Evolutionary conservation across 2,797 vertebrate genomes (phyloP).

Genomic region (Knipowitschia caucasica): DNA sequence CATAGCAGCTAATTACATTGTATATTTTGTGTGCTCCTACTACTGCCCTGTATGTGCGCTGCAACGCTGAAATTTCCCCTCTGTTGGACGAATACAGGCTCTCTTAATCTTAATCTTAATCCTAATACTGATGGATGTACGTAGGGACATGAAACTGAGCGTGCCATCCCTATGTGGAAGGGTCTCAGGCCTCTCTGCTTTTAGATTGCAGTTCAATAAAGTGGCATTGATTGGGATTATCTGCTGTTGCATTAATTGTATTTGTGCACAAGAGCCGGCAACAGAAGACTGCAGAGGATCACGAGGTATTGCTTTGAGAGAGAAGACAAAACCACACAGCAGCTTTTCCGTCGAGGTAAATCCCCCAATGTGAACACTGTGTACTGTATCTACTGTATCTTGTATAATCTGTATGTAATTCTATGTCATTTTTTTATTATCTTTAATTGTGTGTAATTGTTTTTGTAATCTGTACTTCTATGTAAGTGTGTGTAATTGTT

Average conservation of each 20-base stretch:
- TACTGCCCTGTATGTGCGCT: too few species aligned
- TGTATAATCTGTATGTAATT: too few species aligned
- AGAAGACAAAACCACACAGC: slow-evolving; percentile 1
- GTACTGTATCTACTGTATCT: neutral
- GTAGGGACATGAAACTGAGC: neutral
- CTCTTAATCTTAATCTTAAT: neutral
- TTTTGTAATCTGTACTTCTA: too few species aligned
- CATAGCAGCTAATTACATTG: too few species aligned
- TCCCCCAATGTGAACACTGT: neutral
- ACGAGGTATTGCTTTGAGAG: neutral
- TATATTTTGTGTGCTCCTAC: too few species aligned
- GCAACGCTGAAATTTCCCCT: too few species aligned
- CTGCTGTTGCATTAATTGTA: neutral
- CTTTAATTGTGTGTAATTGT: too few species aligned
- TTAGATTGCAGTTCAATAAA: slow-evolving; percentile 1
- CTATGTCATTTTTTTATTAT: too few species aligned
- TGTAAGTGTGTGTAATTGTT: too few species aligned
- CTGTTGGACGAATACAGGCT: too few species aligned
- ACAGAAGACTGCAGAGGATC: slow-evolving; percentile 5
- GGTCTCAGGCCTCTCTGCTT: neutral
- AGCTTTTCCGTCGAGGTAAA: neutral
- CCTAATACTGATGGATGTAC: neutral
- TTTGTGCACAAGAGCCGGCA: neutral
- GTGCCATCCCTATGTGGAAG: neutral
- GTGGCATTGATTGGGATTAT: slow-evolving; percentile 7